Evolutionary conservation across 2,113 vertebrate genomes (phyloP).

Genomic region (Melanotaenia duboulayi): DNA sequence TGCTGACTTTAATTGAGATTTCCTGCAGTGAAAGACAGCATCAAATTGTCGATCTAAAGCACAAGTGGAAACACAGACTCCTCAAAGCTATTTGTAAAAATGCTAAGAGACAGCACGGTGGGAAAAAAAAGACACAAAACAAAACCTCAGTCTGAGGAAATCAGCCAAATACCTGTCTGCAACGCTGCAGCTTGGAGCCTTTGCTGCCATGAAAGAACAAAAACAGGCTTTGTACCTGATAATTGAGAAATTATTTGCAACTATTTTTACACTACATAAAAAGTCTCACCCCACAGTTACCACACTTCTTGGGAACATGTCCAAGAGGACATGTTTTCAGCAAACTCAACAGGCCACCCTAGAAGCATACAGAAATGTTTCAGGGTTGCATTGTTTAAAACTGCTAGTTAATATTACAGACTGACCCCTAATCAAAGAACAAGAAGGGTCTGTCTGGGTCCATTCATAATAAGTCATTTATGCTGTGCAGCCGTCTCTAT

Average conservation of each 20-base stretch:
- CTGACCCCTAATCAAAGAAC: slow-evolving; percentile 13
- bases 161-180: slow-evolving; percentile 60
- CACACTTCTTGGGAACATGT: slow-evolving; percentile 17
- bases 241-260: slow-evolving; percentile 52
- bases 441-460: slow-evolving; percentile 21
- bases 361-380: background rate
- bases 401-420: background rate
- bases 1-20: background rate
- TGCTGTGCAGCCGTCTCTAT: background rate
- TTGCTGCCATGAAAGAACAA: slow-evolving; percentile 50
- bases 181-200: slow-evolving; percentile 12
- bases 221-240: slow-evolving; percentile 57
- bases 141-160: slow-evolving; percentile 3
- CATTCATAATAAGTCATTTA: slow-evolving; percentile 9
- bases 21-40: background rate
- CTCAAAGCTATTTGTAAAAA: slow-evolving; percentile 23
- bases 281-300: slow-evolving; percentile 46
- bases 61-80: background rate
- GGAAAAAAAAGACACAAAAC: slow-evolving; percentile 14
- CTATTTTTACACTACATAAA: slow-evolving; percentile 50
- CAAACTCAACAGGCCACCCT: slow-evolving; percentile 33
- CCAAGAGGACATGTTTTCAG: slow-evolving; percentile 1
- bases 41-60: background rate
- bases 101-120: slow-evolving; percentile 13
- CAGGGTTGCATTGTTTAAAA: slow-evolving; percentile 9